Evolutionary conservation across 2,797 vertebrate genomes (phyloP), one percentile per base, ranked within the genome.

Genomic region (Catamblyrhynchus diadema): DNA sequence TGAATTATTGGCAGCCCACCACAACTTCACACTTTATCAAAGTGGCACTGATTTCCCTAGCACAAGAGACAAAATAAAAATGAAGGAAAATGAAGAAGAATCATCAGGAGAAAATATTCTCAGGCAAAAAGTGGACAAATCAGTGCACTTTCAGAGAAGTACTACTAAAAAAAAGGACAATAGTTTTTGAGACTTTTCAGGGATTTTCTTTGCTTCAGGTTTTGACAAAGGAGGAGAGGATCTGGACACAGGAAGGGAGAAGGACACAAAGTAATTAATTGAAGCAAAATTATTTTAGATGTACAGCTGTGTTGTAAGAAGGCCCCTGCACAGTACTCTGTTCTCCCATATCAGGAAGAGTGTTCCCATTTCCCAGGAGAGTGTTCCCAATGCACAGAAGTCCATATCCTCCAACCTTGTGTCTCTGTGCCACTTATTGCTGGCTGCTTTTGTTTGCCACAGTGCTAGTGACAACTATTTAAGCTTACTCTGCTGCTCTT

Each of bases 311-410:
- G 30, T 32, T 86, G 9, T 50, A 50, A 94, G 64, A 77, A 44
- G 44, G 4, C 15, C n/a, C 11, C 60, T 60, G 51, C 25, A 41
- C 1, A 5, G 32, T 0, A 1, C 24, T 48, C 4, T 1, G 0
- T n/a, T 71, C 33, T 88, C 37, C 24, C 30, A 9, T 15, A 13
- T 33, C 24, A 54, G 13, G 15, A 20, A 64, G 23, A 60, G 23
- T 3, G 13, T 27, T 90, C 32, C 30, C 27, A 16, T 48, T 83
- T 85, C 81, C 47, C 66, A 75, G 37, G 37, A 42, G 41, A 42
- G 41, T 19, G 18, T 42, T 42, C 42, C 18, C 62, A 39, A 16
- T 39, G 32, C 44, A 17, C 27, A 65, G 56, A 62, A 48, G 28
- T 21, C 39, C 20, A 8, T 45, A 53, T 85, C 51, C 44, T 77